Evolutionary conservation across 2,113 vertebrate genomes (phyloP).

Genomic region (Chaenocephalus aceratus): DNA sequence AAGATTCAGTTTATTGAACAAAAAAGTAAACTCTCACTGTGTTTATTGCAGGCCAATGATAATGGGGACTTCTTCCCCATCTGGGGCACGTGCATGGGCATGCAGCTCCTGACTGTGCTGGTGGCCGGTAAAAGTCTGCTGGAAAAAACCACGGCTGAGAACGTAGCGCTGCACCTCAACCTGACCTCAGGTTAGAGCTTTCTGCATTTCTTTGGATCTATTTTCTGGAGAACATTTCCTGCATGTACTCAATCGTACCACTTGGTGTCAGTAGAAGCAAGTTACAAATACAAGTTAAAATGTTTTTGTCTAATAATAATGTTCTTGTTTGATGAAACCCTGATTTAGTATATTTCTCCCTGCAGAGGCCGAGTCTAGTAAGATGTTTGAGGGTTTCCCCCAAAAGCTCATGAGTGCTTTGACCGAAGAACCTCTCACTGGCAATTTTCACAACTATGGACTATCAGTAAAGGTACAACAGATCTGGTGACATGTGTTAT

Average conservation of each 20-base stretch:
- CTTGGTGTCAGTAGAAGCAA: conserved; percentile 55
- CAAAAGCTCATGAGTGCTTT: conserved; percentile 72
- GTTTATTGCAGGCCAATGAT: conserved; percentile 81
- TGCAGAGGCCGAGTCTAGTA: conserved; percentile 77
- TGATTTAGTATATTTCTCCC: neutral
- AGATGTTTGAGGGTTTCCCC: conserved; percentile 81
- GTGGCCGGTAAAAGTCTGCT: conserved; percentile 82
- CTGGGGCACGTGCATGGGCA: conserved; percentile 88
- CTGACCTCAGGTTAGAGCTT: conserved; percentile 74
- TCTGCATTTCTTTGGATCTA: neutral
- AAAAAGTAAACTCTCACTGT: neutral
- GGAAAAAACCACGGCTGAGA: conserved; percentile 73
- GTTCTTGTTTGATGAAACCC: neutral
- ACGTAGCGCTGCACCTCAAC: conserved; percentile 83
- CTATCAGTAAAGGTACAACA: conserved; percentile 77
- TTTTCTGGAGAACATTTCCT: neutral
- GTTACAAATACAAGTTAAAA: neutral
- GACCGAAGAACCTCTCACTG: conserved; percentile 82
- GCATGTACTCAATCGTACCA: conserved; percentile 28
- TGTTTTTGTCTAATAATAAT: neutral
- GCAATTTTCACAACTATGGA: conserved; percentile 86
- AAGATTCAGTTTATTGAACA: neutral
- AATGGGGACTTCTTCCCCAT: conserved; percentile 85
- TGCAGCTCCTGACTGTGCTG: conserved; percentile 84
- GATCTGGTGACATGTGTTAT: neutral